Evolutionary conservation across 2,888 invertebrate species (phyloP).

Genomic region (Dryococelus australis): DNA sequence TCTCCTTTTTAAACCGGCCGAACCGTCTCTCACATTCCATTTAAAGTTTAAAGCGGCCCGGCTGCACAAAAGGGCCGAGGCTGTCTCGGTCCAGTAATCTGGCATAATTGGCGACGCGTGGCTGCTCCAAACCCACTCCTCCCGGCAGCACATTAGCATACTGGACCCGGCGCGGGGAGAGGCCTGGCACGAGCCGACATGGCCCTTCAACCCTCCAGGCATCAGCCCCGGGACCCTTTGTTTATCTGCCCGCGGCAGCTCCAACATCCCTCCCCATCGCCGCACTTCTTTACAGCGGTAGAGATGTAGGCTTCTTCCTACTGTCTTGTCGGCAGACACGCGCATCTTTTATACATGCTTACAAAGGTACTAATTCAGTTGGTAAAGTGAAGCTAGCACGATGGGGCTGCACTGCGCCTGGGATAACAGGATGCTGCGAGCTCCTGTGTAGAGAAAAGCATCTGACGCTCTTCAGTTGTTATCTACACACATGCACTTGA

Average conservation of each 20-base stretch:
- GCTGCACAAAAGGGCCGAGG: constrained; percentile 11
- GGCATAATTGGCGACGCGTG: constrained; percentile 27
- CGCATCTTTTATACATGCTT: too few relatives aligned
- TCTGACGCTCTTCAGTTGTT: too few relatives aligned
- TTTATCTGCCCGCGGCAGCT: background rate
- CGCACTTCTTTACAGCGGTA: too few relatives aligned
- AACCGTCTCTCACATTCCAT: background rate
- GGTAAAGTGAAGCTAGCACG: too few relatives aligned
- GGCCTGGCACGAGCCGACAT: background rate
- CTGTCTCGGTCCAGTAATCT: constrained; percentile 30
- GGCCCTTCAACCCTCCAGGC: background rate
- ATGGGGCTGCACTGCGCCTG: too few relatives aligned
- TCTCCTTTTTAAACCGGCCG: background rate
- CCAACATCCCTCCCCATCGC: too few relatives aligned
- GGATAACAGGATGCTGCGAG: too few relatives aligned
- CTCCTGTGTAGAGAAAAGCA: too few relatives aligned
- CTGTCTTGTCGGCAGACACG: too few relatives aligned
- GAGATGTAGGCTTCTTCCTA: too few relatives aligned
- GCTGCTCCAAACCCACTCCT: background rate
- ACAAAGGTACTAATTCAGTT: too few relatives aligned
- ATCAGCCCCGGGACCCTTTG: background rate
- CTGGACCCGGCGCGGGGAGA: constrained; percentile 22
- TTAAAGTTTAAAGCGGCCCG: background rate
- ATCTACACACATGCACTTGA: too few relatives aligned
- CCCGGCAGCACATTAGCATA: constrained; percentile 8